Evolutionary conservation across 53 echinoderm and acorn worm species (phyloP), one percentile per base, ranked within the genome.

Genomic region (Patiria pectinifera): DNA sequence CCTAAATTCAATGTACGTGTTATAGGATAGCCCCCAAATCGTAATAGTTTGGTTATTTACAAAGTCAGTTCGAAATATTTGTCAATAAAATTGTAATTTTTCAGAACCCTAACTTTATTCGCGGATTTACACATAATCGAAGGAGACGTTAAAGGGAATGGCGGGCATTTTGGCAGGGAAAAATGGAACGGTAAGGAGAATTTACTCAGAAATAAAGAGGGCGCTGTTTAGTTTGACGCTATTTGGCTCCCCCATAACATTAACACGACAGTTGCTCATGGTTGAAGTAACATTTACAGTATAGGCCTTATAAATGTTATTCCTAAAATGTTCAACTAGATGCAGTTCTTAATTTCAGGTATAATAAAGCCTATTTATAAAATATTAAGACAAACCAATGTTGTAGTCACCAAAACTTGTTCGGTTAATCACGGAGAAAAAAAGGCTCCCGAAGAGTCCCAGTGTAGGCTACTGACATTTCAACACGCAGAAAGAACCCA

Each of bases 131-230:
- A 90, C 80, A 81, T 14, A 63, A 66, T 69, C 62, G 48, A 81
- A 80, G 45, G 66, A 81, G 90, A 62, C 61, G 88, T 75, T 72
- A 93, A 35, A 62, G 82, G 88, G 83, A 69, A 84, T 93, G 93
- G 93, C 93, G 93, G 93, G 93, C 93, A 93, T 93, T 93, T 93
- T 92, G 92, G 86, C 88, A 93, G 83, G 21, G 25, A 74, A 58
- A 59, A 86, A 86, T 12, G 23, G 53, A 69, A 22, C 18, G 24
- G 87, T 93, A 60, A 62, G 93, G 93, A 93, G 93, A 93, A 93
- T 93, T 87, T 93, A 93, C 2, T 35, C 10, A 7, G 9, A 62
- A 45, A 48, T 59, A 80, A 6, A 86, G 82, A 45, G 86, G 92
- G 92, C 86, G 92, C 86, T 82, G 80, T 79, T 86, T 69, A n/a